A percentile compares a stretch with the other conserved stretches of the same genome.
Conservation (phyloP, 2,113 vertebrate genomes). For the Vombatus ursinus region DNA sequence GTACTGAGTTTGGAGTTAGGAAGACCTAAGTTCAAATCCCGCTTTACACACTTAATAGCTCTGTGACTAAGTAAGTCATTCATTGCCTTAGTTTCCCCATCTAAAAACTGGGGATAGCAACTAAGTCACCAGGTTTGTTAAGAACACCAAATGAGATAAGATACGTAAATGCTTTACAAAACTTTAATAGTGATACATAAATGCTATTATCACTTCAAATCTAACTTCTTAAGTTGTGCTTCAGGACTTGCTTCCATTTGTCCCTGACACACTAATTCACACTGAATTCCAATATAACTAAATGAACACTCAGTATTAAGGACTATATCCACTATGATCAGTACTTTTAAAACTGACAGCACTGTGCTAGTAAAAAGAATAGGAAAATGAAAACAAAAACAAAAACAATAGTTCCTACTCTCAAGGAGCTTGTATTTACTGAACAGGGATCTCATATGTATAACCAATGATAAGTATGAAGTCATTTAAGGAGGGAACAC, state of each 20-base stretch:
- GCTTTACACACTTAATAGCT: neutral
- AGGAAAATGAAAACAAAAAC: neutral
- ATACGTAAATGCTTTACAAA: neutral
- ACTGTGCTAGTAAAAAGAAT: neutral
- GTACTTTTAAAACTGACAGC: neutral
- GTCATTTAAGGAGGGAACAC: neutral
- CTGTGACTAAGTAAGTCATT: neutral
- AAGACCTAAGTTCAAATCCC: neutral
- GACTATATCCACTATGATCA: neutral
- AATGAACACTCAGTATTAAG: neutral
- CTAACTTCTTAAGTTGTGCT: neutral
- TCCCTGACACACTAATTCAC: neutral
- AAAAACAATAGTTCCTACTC: neutral
- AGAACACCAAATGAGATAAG: neutral
- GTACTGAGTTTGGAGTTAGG: neutral
- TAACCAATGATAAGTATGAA: neutral
- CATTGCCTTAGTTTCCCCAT: neutral
- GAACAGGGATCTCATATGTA: neutral
- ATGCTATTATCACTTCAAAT: neutral
- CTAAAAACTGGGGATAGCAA: neutral
- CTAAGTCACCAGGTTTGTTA: neutral
- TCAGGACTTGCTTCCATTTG: neutral
- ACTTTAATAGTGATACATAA: neutral
- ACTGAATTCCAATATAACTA: neutral
- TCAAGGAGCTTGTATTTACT: neutral